Base-by-base conservation (phyloP, 2,113 vertebrate species). In the Pelecanoides urinatrix region DNA sequence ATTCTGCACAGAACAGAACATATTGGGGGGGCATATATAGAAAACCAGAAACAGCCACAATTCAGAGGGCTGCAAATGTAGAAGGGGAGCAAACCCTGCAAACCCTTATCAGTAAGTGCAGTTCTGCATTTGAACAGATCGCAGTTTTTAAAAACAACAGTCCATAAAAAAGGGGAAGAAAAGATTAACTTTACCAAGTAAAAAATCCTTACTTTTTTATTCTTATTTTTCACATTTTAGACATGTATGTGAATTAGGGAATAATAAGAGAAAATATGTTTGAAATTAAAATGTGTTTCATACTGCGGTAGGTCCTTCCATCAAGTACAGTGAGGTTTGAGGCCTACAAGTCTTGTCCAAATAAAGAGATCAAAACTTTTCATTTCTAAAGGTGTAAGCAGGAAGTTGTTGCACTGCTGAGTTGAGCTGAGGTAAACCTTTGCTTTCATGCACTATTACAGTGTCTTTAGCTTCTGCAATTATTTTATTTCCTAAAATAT, bases 221-320 rank as follows among this genome's bases (percentile, higher is more conserved):
- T 86, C 22, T 73, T 52, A 16, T 29, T 62, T 95, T 80, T 70
- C 19, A 34, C 3, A 16, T 74, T 77, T 86, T 56, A 42, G 29
- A n/a, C 3, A 4, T 22, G 6, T 53, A 71, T 1, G 1, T 23
- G 22, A 90, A 92, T 70, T 68, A 84, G 32, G 18, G 29, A 92
- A 61, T 15, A 65, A 78, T 3, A 22, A 21, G 25, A 85, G 27
- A 82, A 94, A 91, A 71, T 50, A 68, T 55, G 53, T 71, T 87
- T 93, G 61, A 45, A 93, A 85, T 61, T 90, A 93, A 84, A 94
- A 84, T 38, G 11, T 27, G 56, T 85, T 95, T 90, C 34, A n/a
- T 67, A 29, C 30, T 82, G 73, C 2, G 19, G 44, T 67, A 79
- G 86, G 53, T 79, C 49, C 44, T 93, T 72, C 52, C 47, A 75